Conservation (phyloP, 2,113 vertebrate species). For the Percopsis transmontana region DNA sequence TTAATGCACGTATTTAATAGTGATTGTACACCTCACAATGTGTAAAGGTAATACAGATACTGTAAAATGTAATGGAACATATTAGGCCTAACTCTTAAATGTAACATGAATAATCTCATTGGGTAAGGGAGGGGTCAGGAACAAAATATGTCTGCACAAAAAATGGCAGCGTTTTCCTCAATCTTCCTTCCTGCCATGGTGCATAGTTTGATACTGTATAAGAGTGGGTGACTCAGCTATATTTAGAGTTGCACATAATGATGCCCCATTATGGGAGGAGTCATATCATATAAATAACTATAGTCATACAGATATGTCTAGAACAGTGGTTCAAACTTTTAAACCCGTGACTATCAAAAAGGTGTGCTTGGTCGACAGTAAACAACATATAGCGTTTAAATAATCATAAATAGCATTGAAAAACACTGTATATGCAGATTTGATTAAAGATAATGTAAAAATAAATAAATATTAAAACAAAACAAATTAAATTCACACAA, state of each 20-base stretch:
- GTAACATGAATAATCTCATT: no score
- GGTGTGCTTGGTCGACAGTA: no score
- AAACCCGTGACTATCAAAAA: no score
- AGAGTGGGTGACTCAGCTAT: conserved; percentile 53
- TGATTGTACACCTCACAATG: no score
- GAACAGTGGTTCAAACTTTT: no score
- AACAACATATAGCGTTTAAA: no score
- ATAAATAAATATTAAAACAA: not conserved
- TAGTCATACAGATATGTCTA: not conserved
- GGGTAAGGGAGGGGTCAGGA: not conserved
- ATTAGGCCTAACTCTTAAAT: no score
- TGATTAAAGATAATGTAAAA: not conserved
- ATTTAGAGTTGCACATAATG: conserved; percentile 49
- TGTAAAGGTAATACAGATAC: no score
- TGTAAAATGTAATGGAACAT: no score
- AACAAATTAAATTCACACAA: not conserved
- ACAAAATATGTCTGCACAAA: no score
- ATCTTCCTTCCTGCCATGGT: conserved; percentile 64
- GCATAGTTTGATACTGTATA: conserved; percentile 33
- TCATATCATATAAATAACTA: conserved; percentile 5
- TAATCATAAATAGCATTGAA: not conserved
- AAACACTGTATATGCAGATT: not conserved
- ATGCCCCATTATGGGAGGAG: conserved; percentile 47
- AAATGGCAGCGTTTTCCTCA: not conserved
- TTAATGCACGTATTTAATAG: no score